Conservation (phyloP, 2,113 vertebrate species). For the Crypturellus undulatus region DNA sequence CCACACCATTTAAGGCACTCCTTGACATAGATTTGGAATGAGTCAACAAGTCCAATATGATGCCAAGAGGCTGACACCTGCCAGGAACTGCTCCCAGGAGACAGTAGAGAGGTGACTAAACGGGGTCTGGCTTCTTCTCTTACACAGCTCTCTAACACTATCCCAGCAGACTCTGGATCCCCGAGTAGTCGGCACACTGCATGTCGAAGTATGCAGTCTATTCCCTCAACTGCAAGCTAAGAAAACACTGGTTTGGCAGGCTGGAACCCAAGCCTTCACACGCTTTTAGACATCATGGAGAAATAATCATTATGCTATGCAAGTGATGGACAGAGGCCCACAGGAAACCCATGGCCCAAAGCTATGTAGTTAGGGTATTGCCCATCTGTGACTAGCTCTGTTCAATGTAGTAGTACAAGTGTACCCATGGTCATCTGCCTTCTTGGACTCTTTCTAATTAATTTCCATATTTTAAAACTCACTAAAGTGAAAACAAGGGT, state of each 20-base stretch:
- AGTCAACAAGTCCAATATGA: neutral
- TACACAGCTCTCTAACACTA: neutral
- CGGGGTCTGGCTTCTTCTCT: neutral
- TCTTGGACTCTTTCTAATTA: neutral
- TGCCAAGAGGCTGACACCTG: neutral
- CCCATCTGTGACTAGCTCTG: neutral
- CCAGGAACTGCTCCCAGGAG: neutral
- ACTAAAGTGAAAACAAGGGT: neutral
- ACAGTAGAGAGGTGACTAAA: neutral
- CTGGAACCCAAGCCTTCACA: constrained; percentile 8
- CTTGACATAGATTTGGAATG: neutral
- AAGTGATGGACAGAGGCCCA: neutral
- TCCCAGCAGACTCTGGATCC: neutral
- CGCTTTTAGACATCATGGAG: neutral
- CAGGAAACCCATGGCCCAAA: neutral
- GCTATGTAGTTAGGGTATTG: neutral
- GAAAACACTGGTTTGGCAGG: neutral
- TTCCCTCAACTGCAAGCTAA: accelerated
- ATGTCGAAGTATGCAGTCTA: accelerated
- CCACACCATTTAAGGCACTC: neutral
- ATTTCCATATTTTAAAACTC: constrained; percentile 5
- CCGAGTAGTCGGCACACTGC: neutral
- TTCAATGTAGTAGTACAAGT: neutral
- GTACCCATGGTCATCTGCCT: neutral
- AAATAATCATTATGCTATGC: neutral